Base-by-base conservation (phyloP, 2,888 invertebrate species). In the Trichogramma dendrolimi region DNA sequence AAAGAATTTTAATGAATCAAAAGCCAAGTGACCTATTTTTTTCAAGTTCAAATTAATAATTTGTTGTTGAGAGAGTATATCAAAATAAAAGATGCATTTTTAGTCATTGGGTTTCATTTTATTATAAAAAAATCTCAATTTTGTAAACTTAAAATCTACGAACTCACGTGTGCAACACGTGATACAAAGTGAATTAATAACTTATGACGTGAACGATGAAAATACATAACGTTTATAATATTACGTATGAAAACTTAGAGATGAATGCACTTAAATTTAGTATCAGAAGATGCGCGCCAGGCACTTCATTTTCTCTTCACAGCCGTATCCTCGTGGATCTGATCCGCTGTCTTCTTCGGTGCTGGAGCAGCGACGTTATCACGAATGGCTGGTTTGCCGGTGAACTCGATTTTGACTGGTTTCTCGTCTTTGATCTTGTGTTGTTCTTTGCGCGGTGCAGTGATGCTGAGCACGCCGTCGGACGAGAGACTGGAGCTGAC, bases 401-500 rank as follows among this genome's bases (percentile, higher is more conserved):
- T 76, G n/a, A 71, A 72, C 7, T 73, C 70, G 48, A 77, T 75
- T 39, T 71, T 71, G 40, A 77, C 67, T 4, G 55, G 44, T 44
- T 67, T 72, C 56, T 74, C 75, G 39, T 69, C 71, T 5, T 70
- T 67, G 0, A 47, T 0, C 41, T 71, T 69, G 3, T 71, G 64
- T 6, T 75, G 72, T 2, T 74, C 78, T 64, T 84, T 84, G 72
- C 88, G 87, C 0, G 90, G 90, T 0, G 89, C 90, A 1, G 85
- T 85, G 50, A 92, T 86, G 4, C 89, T 90, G 58, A 91, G 80
- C 39, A 93, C 87, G 6, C 93, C 93, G 74, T 93, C 92, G 0
- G 91, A 89, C 1, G 92, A 92, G 38, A 94, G 80, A 0, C 87
- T 87, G 60, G 92, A 92, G 57, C 86, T 82, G 0, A 94, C 85